A percentile compares a stretch with the other conserved stretches of the same genome.
phyloP scores from a whole-genome alignment of 1,140 invertebrate genomes.

The Zaprionus africanus region DNA sequence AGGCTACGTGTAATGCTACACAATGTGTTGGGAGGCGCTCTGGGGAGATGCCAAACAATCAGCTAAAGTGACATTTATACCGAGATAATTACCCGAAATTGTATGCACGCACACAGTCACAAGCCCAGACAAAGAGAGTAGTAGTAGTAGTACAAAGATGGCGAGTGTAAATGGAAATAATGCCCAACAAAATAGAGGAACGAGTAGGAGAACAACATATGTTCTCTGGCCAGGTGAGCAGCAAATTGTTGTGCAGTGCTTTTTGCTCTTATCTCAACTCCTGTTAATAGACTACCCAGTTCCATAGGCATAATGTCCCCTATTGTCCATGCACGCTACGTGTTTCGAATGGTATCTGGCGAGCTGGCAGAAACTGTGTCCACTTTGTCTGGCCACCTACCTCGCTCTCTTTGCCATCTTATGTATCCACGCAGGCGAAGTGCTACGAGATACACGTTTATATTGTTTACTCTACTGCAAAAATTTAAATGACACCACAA shows the following conservation, averaged over 20 bases:
- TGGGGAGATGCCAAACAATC: constrained; percentile 56
- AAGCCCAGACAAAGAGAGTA: constrained; percentile 10
- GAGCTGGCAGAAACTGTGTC: constrained; percentile 1
- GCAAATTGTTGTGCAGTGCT: neutral
- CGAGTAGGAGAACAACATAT: constrained; percentile 19
- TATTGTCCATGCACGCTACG: constrained; percentile 39
- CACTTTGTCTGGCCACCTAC: constrained; percentile 18
- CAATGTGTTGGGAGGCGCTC: constrained; percentile 2
- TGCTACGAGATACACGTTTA: constrained; percentile 51
- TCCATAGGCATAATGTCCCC: constrained; percentile 26
- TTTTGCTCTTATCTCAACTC: neutral
- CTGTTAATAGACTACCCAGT: constrained; percentile 27
- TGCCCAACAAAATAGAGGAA: constrained; percentile 3
- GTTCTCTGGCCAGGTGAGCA: constrained; percentile 20
- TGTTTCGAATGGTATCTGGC: constrained; percentile 53
- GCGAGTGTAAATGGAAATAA: constrained; percentile 32
- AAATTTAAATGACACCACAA: constrained; percentile 61
- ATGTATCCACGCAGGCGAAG: constrained; percentile 3
- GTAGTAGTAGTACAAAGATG: constrained; percentile 1
- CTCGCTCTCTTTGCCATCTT: neutral
- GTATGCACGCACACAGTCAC: constrained; percentile 27
- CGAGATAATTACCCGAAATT: constrained; percentile 68
- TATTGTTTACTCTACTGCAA: constrained; percentile 54
- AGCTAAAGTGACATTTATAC: constrained; percentile 72
- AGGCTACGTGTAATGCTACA: neutral